A percentile compares a stretch with the other conserved stretches of the same genome.
Evolutionary conservation across 1,140 invertebrate genomes (phyloP).

Genomic region (Diorhabda elongata): DNA sequence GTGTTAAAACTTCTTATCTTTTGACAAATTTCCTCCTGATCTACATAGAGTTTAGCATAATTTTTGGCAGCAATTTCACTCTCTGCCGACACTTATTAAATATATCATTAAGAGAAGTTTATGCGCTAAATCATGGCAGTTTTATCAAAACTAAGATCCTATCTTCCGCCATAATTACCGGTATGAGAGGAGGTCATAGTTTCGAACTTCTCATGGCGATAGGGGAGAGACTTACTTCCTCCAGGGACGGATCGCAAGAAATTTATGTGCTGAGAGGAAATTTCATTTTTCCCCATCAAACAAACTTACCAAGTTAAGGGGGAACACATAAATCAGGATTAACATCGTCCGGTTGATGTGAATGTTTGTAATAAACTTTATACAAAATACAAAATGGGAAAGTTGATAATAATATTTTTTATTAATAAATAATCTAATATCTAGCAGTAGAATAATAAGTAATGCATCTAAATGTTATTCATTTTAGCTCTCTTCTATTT

Average conservation of each 20-base stretch:
- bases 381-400: too few relatives aligned
- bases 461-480: too few relatives aligned
- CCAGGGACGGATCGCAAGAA: not conserved
- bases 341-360: too few relatives aligned
- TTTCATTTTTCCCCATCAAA: too few relatives aligned
- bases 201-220: not conserved
- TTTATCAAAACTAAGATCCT: slow-evolving; percentile 15
- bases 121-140: slow-evolving; percentile 10
- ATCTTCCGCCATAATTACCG: slow-evolving; percentile 14
- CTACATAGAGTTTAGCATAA: slow-evolving; percentile 4
- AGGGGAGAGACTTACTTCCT: not conserved
- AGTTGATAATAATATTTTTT: too few relatives aligned
- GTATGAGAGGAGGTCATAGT: slow-evolving; percentile 11
- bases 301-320: too few relatives aligned
- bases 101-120: slow-evolving; percentile 12
- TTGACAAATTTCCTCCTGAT: not conserved
- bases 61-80: slow-evolving; percentile 11
- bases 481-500: too few relatives aligned
- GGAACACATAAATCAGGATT: too few relatives aligned
- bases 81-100: slow-evolving; percentile 14
- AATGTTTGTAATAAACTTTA: too few relatives aligned
- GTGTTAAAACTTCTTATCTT: slow-evolving; percentile 2
- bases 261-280: too few relatives aligned
- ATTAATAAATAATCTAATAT: too few relatives aligned
- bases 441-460: too few relatives aligned